Evolutionary conservation across 2,888 invertebrate species (phyloP).

Genomic region (Autographa gamma): DNA sequence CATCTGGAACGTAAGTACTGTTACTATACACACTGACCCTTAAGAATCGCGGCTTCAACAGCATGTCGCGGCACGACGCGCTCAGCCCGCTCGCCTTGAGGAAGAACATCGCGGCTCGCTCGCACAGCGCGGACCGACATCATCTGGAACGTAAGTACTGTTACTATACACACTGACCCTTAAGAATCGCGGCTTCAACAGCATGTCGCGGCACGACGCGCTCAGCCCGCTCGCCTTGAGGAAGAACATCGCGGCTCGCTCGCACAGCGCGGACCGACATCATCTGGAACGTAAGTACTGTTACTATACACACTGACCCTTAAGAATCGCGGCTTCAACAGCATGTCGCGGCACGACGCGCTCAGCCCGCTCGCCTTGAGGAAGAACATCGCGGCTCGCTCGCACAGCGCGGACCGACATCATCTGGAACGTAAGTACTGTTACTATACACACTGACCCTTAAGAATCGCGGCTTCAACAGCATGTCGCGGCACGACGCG

Average conservation of each 20-base stretch:
- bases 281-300: conserved; percentile 81
- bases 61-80: conserved; percentile 67
- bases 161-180: no score
- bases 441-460: no score
- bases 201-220: conserved; percentile 67
- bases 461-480: conserved; percentile 73
- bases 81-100: conserved; percentile 86
- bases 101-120: conserved; percentile 86
- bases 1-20: conserved; percentile 81
- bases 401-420: conserved; percentile 90
- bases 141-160: conserved; percentile 81
- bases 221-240: conserved; percentile 86
- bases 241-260: conserved; percentile 86
- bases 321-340: conserved; percentile 73
- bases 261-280: conserved; percentile 90
- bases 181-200: conserved; percentile 73
- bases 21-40: no score
- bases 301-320: no score
- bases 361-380: conserved; percentile 86
- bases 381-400: conserved; percentile 86
- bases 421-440: conserved; percentile 81
- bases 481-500: conserved; percentile 67
- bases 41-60: conserved; percentile 73
- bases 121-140: conserved; percentile 90
- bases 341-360: conserved; percentile 67